Percentiles rank a stretch among this genome's conserved stretches.
phyloP scores from a whole-genome alignment of 2,797 vertebrate genomes.

The Falco concolor region DNA sequence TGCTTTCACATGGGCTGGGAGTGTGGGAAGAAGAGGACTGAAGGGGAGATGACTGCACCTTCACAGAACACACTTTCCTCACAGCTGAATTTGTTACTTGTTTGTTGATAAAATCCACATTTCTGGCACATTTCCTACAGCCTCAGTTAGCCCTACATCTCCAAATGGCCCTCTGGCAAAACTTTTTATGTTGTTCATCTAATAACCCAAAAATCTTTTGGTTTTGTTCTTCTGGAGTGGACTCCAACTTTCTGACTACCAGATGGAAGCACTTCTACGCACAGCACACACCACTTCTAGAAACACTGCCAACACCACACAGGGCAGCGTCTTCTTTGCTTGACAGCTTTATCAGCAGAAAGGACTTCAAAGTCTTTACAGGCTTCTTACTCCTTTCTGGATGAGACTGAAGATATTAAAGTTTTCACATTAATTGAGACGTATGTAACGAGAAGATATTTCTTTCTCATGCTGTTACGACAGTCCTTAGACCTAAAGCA shows the following conservation, averaged over 20 bases:
- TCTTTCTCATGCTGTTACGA: neutral
- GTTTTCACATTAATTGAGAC: neutral
- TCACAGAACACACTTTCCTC: neutral
- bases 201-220: neutral
- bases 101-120: neutral
- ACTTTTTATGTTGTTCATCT: fast-evolving
- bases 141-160: neutral
- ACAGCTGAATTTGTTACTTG: neutral
- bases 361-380: neutral
- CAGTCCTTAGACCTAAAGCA: neutral
- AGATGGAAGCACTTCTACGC: too few species aligned
- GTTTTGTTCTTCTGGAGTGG: neutral
- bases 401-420: neutral
- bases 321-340: fast-evolving
- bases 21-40: neutral
- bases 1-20: neutral
- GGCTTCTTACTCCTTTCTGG: neutral
- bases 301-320: neutral
- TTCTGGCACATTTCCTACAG: neutral
- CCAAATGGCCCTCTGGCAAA: neutral
- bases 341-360: neutral
- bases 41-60: neutral
- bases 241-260: neutral
- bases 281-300: neutral
- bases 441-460: neutral